phyloP scores from a whole-genome alignment of 2,797 vertebrate genomes.

The Cyprinodon diabolis region DNA sequence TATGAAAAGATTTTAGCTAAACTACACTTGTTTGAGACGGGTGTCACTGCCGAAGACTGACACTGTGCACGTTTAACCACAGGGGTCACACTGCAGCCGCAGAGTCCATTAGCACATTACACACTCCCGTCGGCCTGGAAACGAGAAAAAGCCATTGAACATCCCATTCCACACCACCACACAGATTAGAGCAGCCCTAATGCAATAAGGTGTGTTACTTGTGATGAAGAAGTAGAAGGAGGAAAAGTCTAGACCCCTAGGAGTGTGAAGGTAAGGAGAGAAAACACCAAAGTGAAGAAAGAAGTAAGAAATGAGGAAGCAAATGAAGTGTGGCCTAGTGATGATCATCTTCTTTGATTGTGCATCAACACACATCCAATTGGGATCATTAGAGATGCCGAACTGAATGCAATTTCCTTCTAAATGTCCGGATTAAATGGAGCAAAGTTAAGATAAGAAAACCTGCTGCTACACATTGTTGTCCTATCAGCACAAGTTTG shows the following conservation, averaged over 20 bases:
- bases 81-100: conserved; percentile 62
- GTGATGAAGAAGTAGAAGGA: conserved; percentile 22
- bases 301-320: conserved; percentile 55
- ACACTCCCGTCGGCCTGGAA: conserved; percentile 60
- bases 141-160: conserved; percentile 68
- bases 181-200: conserved; percentile 65
- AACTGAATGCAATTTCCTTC: conserved; percentile 31
- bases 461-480: conserved; percentile 4
- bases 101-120: conserved; percentile 79
- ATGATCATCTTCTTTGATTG: conserved; percentile 69
- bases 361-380: conserved; percentile 37
- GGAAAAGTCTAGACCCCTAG: conserved; percentile 11
- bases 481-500: conserved; percentile 15
- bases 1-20: conserved; percentile 60
- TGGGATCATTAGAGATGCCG: conserved; percentile 52
- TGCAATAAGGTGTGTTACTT: conserved; percentile 57
- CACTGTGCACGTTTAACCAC: conserved; percentile 32
- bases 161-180: conserved; percentile 63
- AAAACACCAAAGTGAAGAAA: conserved; percentile 43
- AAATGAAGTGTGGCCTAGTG: conserved; percentile 62
- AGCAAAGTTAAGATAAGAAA: conserved; percentile 40
- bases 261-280: conserved; percentile 22
- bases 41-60: conserved; percentile 41
- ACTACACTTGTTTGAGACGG: conserved; percentile 44
- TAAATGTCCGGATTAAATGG: conserved; percentile 19